Evolutionary conservation across 2,797 vertebrate genomes (phyloP).

Genomic region (Cuculus canorus): DNA sequence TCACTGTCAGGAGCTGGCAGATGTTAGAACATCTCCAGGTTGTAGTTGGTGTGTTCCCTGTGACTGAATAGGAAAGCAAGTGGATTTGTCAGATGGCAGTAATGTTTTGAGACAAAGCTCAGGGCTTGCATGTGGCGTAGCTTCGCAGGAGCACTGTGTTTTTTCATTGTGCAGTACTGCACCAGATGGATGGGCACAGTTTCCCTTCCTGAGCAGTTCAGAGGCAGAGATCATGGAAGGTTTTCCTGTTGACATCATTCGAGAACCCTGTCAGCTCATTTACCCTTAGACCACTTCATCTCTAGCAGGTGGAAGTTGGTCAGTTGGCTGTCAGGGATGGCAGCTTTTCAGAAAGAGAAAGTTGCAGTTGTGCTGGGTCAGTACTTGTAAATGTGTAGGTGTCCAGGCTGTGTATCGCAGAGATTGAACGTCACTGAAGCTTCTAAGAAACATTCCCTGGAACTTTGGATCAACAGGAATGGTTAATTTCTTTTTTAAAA

Average conservation of each 20-base stretch:
- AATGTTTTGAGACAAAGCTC: slow-evolving; percentile 20
- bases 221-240: neutral
- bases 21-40: neutral
- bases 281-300: neutral
- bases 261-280: neutral
- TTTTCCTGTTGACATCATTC: slow-evolving; percentile 45
- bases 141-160: neutral
- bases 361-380: neutral
- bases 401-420: neutral
- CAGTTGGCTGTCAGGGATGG: neutral
- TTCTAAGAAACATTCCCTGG: neutral
- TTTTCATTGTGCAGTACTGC: neutral
- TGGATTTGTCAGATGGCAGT: slow-evolving; percentile 35
- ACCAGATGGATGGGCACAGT: slow-evolving; percentile 31
- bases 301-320: neutral
- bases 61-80: neutral
- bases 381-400: neutral
- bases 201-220: neutral
- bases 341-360: neutral
- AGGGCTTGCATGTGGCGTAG: neutral
- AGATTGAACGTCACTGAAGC: neutral
- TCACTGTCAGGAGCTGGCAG: neutral
- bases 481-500: neutral
- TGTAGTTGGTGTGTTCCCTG: neutral
- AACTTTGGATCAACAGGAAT: neutral